Evolutionary conservation across 2,888 invertebrate genomes (phyloP).

Genomic region (Agrochola lychnidis): DNA sequence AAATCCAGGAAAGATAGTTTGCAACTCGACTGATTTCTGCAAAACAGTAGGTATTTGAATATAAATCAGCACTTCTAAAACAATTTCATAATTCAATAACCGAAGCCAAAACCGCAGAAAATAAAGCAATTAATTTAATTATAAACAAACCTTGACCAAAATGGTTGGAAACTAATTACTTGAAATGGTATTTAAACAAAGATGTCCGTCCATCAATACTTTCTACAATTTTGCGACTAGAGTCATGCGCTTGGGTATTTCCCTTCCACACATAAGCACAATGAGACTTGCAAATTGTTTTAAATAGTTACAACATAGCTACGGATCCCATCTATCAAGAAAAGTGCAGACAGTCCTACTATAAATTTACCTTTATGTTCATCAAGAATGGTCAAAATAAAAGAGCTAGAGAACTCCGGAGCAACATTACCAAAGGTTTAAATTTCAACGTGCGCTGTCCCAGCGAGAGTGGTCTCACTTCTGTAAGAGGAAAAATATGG

Average conservation of each 20-base stretch:
- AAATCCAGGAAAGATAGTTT: not conserved
- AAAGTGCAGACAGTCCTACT: constrained; percentile 37
- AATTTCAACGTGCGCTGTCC: not conserved
- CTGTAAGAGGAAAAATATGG: not conserved
- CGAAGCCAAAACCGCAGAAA: constrained; percentile 13
- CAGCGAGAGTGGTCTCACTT: not conserved
- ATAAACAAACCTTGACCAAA: constrained; percentile 30
- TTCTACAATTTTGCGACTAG: constrained; percentile 63
- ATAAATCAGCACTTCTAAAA: not conserved
- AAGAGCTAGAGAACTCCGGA: not conserved
- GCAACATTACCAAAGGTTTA: not conserved
- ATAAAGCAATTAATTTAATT: not conserved
- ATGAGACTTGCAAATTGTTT: constrained; percentile 75
- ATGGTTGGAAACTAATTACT: not conserved
- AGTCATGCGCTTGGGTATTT: constrained; percentile 66
- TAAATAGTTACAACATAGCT: constrained; percentile 72
- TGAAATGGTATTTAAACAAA: constrained; percentile 4
- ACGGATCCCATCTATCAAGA: constrained; percentile 57
- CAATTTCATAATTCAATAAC: not conserved
- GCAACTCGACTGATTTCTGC: not conserved
- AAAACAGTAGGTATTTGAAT: not conserved
- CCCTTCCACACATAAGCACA: constrained; percentile 68
- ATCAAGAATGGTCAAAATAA: not conserved
- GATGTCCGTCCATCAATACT: constrained; percentile 46
- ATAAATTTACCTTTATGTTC: not conserved